Conservation (phyloP, 1,140 invertebrate genomes). For the Arctopsyche grandis region DNA sequence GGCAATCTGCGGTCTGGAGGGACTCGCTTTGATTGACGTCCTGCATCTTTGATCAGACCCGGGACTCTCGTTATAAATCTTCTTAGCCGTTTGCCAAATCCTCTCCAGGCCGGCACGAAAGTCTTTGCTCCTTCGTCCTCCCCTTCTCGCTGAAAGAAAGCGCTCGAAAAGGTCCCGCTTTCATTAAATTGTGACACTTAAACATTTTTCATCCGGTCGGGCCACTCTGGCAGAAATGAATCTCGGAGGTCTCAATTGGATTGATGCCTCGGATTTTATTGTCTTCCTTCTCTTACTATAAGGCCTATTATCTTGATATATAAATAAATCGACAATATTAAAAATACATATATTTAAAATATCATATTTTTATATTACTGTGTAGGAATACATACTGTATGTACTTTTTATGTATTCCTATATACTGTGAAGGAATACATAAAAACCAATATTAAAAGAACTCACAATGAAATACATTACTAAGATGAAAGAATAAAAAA, state of each 20-base stretch:
- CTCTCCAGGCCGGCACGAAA: neutral
- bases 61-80: constrained; percentile 32
- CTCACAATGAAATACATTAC: no score
- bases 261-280: constrained; percentile 22
- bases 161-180: neutral
- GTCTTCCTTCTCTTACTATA: neutral
- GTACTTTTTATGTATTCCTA: no score
- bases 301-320: neutral
- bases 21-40: constrained; percentile 31
- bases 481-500: no score
- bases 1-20: constrained; percentile 3
- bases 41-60: constrained; percentile 24
- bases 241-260: constrained; percentile 16
- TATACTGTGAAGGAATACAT: no score
- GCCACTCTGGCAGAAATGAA: neutral
- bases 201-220: constrained; percentile 11
- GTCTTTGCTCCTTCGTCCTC: neutral
- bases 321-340: neutral
- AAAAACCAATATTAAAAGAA: no score
- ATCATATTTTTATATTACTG: no score
- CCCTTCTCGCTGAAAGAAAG: neutral
- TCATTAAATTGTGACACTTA: constrained; percentile 21
- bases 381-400: no score
- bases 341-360: no score
- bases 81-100: neutral